phyloP scores from a whole-genome alignment of 2,888 invertebrate genomes.

The Boloria euphrosyne region DNA sequence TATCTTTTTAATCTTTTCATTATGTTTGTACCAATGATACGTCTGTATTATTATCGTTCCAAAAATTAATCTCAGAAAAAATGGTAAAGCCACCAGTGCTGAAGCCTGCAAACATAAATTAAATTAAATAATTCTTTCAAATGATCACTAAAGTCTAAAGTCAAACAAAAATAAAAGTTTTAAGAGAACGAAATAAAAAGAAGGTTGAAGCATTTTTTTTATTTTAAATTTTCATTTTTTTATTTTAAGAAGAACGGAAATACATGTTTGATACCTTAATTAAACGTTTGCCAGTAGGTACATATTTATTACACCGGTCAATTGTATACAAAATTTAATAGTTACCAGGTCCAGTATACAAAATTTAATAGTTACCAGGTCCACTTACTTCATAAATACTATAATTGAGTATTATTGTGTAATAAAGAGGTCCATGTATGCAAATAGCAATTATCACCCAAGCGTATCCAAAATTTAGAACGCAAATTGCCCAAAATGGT shows the following conservation, averaged over 20 bases:
- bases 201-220: no score
- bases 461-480: conserved; percentile 72
- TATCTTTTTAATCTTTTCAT: conserved; percentile 51
- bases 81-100: conserved; percentile 68
- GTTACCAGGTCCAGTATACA: no score
- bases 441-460: conserved; percentile 74
- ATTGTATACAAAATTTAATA: no score
- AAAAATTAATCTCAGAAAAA: conserved; percentile 65
- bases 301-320: no score
- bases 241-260: no score
- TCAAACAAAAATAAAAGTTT: no score
- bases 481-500: conserved; percentile 71
- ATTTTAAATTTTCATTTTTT: no score
- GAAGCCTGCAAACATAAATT: conserved; percentile 57
- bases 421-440: conserved; percentile 68
- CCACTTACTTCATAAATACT: conserved; percentile 64
- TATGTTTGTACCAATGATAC: conserved; percentile 68
- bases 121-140: neutral
- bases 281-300: no score
- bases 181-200: no score
- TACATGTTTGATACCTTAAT: no score
- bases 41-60: conserved; percentile 69
- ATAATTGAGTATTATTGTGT: conserved; percentile 58
- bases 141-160: neutral
- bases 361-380: no score